Base-by-base conservation (phyloP, 2,113 vertebrate species). In the Sinocyclocheilus anophthalmus region DNA sequence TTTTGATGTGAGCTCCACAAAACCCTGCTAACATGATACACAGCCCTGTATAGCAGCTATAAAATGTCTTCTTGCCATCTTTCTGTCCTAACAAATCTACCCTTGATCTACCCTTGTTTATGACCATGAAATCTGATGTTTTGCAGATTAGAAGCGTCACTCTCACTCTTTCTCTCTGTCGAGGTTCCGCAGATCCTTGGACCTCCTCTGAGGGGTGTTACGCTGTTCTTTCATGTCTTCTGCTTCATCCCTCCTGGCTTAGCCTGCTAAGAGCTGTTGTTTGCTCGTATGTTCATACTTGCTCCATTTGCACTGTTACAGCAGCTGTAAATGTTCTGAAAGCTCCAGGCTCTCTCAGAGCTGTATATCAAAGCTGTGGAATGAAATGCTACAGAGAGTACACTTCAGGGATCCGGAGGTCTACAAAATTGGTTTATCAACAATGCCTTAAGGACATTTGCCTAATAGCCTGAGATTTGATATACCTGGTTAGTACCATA, bases 151-250 rank as follows among this genome's bases (percentile, higher is more conserved):
- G 59, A 39, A 85, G 45, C 30, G 10, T 61, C 26, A 11, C 61
- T 20, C 13, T n/a, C 39, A 63, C 16, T 7, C 8, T 42, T 42
- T 42, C 8, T 42, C 42, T 42, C 7, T 42, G 42, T 42, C 42
- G 42, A 45, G 33, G 53, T 72, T 86, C 18, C 45, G 50, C 39
- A 18, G 67, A 65, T 81, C 55, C 69, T 65, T 13, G 3, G 55
- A 16, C 30, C 18, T 86, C 78, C 45, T 76, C 85, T 81, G 39
- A 81, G 78, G 61, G 30, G 18, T 48, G 39, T 55, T 76, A 69
- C 16, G 4, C 18, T 63, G 10, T 26, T 37, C 24, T 63, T 81
- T 81, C 30, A 86, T 81, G 76, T 48, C 24, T 30, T 30, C 22
- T 61, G 50, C 24, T 42, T 10, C 26, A 37, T 81, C 26, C 42